phyloP scores from a whole-genome alignment of 1,140 invertebrate species.

The Meloidogyne exigua region DNA sequence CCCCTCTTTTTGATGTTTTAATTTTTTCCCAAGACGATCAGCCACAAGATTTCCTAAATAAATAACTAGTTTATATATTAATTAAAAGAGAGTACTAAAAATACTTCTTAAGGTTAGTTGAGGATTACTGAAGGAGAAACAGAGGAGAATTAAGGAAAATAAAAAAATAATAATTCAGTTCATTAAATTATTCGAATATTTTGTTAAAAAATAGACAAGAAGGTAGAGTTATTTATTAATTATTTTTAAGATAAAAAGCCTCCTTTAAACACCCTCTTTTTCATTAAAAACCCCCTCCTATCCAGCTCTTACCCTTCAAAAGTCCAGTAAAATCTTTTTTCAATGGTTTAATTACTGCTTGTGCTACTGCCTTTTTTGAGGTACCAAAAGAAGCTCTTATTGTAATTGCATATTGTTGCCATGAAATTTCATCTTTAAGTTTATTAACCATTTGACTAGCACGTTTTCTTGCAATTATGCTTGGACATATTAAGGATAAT shows the following conservation, averaged over 20 bases:
- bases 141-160: neutral
- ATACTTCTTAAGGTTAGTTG: too few relatives aligned
- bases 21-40: conserved; percentile 81
- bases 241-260: too few relatives aligned
- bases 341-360: conserved; percentile 82
- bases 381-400: conserved; percentile 77
- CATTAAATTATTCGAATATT: too few relatives aligned
- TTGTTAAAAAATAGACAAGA: too few relatives aligned
- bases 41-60: conserved; percentile 74
- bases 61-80: too few relatives aligned
- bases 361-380: conserved; percentile 77
- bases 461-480: conserved; percentile 70
- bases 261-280: neutral
- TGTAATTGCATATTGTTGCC: conserved; percentile 80
- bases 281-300: neutral
- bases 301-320: conserved; percentile 46
- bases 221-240: too few relatives aligned
- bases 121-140: neutral
- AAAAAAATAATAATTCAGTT: too few relatives aligned
- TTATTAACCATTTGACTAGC: conserved; percentile 75
- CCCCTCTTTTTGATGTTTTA: conserved; percentile 84
- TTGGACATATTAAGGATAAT: conserved; percentile 79
- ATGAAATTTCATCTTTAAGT: conserved; percentile 78
- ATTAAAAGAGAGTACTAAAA: too few relatives aligned
- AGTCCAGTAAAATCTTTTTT: conserved; percentile 75